Percentiles rank a stretch among this genome's conserved stretches.
Conservation (phyloP, 2,888 invertebrate species). For the Drosophila diplacantha region DNA sequence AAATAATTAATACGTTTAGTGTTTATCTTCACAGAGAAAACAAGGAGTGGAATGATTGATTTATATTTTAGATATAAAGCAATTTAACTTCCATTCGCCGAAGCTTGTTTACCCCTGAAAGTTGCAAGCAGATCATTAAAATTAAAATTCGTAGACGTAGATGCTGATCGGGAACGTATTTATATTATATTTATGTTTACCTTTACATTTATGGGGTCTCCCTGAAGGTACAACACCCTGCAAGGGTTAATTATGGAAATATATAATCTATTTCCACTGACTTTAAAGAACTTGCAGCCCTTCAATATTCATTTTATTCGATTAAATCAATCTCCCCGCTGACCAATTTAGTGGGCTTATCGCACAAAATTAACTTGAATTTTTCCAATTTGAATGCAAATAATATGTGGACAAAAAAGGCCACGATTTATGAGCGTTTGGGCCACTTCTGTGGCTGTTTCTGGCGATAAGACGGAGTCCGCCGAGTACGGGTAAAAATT, state of each 20-base stretch:
- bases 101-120: no score
- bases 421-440: conserved; percentile 17
- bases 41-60: no score
- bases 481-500: neutral
- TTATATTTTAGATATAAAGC: no score
- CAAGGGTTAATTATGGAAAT: neutral
- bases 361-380: conserved; percentile 8
- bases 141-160: no score
- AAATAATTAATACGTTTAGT: neutral
- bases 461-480: conserved; percentile 14
- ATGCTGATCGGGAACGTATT: no score
- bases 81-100: no score
- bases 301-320: conserved; percentile 9
- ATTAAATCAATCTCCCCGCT: conserved; percentile 9
- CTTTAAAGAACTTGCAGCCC: neutral
- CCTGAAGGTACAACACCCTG: no score
- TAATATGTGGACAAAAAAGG: conserved; percentile 6
- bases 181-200: no score
- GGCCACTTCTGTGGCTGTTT: conserved; percentile 1
- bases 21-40: neutral
- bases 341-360: conserved; percentile 7
- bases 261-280: no score
- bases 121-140: no score
- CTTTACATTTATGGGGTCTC: no score
- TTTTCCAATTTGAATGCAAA: conserved; percentile 37